Evolutionary conservation across 2,888 invertebrate species (phyloP).

Genomic region (Chrysolina oricalcia): DNA sequence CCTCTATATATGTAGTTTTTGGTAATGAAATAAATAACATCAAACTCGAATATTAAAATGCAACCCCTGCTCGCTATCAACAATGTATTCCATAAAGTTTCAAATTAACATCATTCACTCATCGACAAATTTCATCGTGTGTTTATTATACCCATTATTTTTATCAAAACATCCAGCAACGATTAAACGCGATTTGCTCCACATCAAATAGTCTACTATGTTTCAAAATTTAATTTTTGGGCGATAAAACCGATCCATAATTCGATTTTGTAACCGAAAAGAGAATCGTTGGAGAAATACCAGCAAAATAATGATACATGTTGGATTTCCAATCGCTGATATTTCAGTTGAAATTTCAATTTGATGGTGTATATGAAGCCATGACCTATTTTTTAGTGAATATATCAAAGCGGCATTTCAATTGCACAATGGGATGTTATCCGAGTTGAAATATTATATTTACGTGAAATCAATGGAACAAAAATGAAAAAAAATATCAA

Average conservation of each 20-base stretch:
- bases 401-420: background rate
- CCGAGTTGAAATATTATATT: background rate
- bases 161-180: background rate
- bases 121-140: background rate
- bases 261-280: background rate
- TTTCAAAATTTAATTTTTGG: conserved; percentile 7
- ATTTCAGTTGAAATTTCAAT: conserved; percentile 14
- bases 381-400: background rate
- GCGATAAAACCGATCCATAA: conserved; percentile 3
- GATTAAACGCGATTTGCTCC: background rate
- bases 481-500: background rate
- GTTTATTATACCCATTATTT: background rate
- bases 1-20: no score
- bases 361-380: background rate
- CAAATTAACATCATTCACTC: background rate
- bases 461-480: background rate
- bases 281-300: background rate
- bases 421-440: background rate
- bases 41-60: background rate
- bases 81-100: background rate
- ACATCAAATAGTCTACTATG: conserved; percentile 10
- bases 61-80: background rate
- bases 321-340: background rate
- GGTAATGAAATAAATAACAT: background rate
- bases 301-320: conserved; percentile 6